Base-by-base conservation (phyloP, 2,888 invertebrate genomes). In the Carabus problematicus region DNA sequence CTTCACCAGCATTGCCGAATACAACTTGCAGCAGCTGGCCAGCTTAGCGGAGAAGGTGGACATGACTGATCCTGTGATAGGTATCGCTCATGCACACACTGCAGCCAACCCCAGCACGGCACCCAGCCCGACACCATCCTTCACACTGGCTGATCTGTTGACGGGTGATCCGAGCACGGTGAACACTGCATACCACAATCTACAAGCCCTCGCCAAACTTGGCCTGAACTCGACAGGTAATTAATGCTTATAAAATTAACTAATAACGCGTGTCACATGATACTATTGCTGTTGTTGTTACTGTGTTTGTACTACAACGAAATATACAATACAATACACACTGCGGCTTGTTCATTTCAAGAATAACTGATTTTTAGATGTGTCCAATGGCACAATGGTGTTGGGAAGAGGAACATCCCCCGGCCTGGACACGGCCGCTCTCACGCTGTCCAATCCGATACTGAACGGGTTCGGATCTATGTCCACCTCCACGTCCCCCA, bases 141-240 rank as follows among this genome's bases (percentile, higher is more conserved):
- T 93, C 75, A 91, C 89, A 69, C 82, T 94, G 73, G 91, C 91
- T 7, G 93, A 94, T 79, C 83, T 94, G 68, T 85, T 94, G 68
- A 88, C 89, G 70, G 92, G 91, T 14, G 91, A 91, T 76, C 80
- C 88, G 3, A 87, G 85, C 75, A 87, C 87, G 0, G 85, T 85
- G 73, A 89, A 89, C 75, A 90, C 92, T 76, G 93, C 94, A 9
- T 89, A 93, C 75, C 93, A 93, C 81, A 96, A 95, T 83, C 85
- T 96, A 73, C 94, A 95, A 79, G 94, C 94, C 39, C 87, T 96
- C 70, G 94, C 94, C 70, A 95, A 95, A 82, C 85, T 95, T 68
- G 94, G 94, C 77, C 81, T 90, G 61, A 88, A 87, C 72, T 83
- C 81, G 76, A 85, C 88, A 77, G 89, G 90, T 90, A 79, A 84